Conservation (phyloP, 2,113 vertebrate species). For the Bubo bubo region DNA sequence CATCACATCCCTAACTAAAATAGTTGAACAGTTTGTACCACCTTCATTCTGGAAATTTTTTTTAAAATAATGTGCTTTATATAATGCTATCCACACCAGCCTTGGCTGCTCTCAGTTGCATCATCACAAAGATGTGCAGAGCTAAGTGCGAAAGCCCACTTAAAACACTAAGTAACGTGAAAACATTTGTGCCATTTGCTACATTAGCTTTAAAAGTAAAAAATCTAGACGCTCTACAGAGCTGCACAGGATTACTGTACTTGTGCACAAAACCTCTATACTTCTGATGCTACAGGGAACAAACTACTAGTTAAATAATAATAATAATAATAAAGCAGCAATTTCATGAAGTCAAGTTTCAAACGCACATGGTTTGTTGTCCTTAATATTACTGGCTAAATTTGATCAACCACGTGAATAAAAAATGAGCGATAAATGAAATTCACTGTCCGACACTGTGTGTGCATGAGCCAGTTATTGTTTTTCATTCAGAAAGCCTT, state of each 20-base stretch:
- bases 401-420: background rate
- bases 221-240: background rate
- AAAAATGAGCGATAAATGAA: background rate
- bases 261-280: background rate
- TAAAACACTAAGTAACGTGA: background rate
- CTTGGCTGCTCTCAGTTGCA: constrained; percentile 6
- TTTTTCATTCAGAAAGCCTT: constrained; percentile 48
- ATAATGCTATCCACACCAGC: background rate
- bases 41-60: background rate
- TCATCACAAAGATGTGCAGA: constrained; percentile 2
- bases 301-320: background rate
- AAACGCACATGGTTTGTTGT: background rate
- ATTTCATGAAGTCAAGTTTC: background rate
- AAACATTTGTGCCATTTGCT: constrained; percentile 2
- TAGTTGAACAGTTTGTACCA: background rate
- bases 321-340: background rate
- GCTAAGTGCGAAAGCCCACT: constrained; percentile 43
- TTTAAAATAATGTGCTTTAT: background rate
- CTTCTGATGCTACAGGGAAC: background rate
- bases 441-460: fast-evolving
- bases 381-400: background rate
- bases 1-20: background rate
- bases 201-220: background rate
- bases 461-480: background rate
- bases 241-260: background rate